Evolutionary conservation across 2,888 invertebrate species (phyloP).

Genomic region (Tillus elongatus): DNA sequence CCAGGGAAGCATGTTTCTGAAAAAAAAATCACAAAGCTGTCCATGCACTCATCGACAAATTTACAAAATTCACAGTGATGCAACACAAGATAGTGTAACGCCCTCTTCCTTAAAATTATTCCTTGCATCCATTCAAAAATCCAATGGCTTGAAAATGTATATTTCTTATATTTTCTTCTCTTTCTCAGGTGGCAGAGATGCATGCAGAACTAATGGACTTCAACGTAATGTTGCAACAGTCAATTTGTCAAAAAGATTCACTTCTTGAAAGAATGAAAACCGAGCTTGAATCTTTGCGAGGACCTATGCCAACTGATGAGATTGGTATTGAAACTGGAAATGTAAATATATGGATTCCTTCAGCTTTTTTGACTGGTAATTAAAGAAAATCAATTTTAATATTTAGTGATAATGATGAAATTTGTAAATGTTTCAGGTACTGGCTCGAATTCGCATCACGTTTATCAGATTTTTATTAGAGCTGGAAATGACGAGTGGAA

Average conservation of each 20-base stretch:
- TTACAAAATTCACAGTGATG: too few species aligned
- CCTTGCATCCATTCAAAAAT: neutral
- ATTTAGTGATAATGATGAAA: slow-evolving; percentile 7
- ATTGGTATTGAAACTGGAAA: slow-evolving; percentile 41
- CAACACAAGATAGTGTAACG: too few species aligned
- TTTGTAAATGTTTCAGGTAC: slow-evolving; percentile 39
- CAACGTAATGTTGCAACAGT: slow-evolving; percentile 69
- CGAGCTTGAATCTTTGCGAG: slow-evolving; percentile 57
- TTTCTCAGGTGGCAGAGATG: slow-evolving; percentile 78
- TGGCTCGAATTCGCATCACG: slow-evolving; percentile 71
- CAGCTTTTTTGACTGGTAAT: slow-evolving; percentile 67
- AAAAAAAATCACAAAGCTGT: too few species aligned
- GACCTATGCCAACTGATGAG: slow-evolving; percentile 49
- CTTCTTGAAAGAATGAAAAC: slow-evolving; percentile 50
- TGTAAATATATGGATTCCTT: slow-evolving; percentile 81
- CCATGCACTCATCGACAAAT: too few species aligned
- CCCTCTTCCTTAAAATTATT: neutral
- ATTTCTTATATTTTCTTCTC: too few species aligned
- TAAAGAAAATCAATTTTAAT: slow-evolving; percentile 7
- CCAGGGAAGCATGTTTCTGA: too few species aligned
- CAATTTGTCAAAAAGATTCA: slow-evolving; percentile 56
- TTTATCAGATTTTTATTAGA: slow-evolving; percentile 75
- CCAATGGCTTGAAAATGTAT: neutral
- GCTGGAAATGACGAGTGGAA: slow-evolving; percentile 90
- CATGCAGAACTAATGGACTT: slow-evolving; percentile 90